Conservation (phyloP, 2,888 invertebrate species). For the Hermaeophaga mercurialis region DNA sequence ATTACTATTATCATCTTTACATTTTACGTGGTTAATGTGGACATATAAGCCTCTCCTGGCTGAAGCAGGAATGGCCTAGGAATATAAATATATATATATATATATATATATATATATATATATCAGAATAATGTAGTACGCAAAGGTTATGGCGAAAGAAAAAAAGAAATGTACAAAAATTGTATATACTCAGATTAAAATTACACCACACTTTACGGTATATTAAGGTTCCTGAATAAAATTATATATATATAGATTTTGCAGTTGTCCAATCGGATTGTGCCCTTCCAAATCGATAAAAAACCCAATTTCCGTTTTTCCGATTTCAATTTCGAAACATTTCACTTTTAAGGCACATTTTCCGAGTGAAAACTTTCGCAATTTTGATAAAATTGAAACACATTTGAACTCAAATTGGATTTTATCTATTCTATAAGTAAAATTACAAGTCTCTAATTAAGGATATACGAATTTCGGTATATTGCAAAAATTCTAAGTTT, state of each 20-base stretch:
- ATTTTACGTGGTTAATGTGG: too few relatives aligned
- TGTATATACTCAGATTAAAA: too few relatives aligned
- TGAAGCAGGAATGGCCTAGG: background rate
- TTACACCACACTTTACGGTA: too few relatives aligned
- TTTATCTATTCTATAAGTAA: background rate
- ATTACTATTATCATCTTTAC: too few relatives aligned
- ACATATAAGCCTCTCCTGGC: background rate
- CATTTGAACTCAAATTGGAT: background rate
- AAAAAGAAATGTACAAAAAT: too few relatives aligned
- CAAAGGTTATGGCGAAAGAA: too few relatives aligned
- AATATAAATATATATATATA: background rate
- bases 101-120: too few relatives aligned
- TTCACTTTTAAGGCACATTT: background rate
- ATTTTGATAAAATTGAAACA: conserved; percentile 1
- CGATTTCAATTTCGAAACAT: conserved; percentile 6
- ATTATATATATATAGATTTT: too few relatives aligned
- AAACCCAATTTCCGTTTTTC: conserved; percentile 11
- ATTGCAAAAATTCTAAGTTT: background rate
- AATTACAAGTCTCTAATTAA: background rate
- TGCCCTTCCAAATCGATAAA: conserved; percentile 5
- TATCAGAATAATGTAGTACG: too few relatives aligned
- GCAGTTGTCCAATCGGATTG: background rate
- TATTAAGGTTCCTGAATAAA: too few relatives aligned
- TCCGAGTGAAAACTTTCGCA: background rate
- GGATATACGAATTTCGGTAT: background rate